Evolutionary conservation across 2,888 invertebrate genomes (phyloP).

Genomic region (Lutraria lutraria): DNA sequence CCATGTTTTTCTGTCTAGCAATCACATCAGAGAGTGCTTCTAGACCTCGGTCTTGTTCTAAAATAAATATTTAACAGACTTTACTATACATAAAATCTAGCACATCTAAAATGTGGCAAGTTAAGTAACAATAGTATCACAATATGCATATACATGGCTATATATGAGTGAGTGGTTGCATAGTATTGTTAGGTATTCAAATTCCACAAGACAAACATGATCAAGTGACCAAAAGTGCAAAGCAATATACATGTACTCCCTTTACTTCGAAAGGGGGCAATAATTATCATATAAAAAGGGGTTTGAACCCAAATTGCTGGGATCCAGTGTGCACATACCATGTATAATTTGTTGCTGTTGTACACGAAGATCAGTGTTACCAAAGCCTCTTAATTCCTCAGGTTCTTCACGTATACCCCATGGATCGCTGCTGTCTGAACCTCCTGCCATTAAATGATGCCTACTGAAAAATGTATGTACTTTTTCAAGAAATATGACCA

Average conservation of each 20-base stretch:
- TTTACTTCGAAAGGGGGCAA: too few relatives aligned
- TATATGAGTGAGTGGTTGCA: too few relatives aligned
- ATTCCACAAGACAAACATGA: too few relatives aligned
- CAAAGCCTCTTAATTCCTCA: constrained; percentile 83
- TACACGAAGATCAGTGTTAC: constrained; percentile 88
- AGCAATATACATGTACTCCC: too few relatives aligned
- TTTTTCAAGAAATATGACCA: neutral
- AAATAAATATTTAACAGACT: neutral
- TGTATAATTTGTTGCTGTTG: constrained; percentile 89
- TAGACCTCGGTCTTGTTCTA: constrained; percentile 92
- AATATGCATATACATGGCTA: too few relatives aligned
- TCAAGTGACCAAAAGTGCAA: too few relatives aligned
- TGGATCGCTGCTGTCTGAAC: constrained; percentile 74
- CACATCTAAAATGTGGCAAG: too few relatives aligned
- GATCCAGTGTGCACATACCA: constrained; percentile 86
- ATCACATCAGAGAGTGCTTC: constrained; percentile 92
- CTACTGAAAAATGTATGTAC: constrained; percentile 38
- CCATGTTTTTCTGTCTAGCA: constrained; percentile 92
- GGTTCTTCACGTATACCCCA: constrained; percentile 87
- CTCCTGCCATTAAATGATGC: constrained; percentile 74
- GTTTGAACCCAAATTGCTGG: too few relatives aligned
- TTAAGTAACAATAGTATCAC: too few relatives aligned
- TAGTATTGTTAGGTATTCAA: too few relatives aligned
- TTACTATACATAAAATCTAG: too few relatives aligned
- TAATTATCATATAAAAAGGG: too few relatives aligned